Evolutionary conservation across 2,113 vertebrate species (phyloP).

Genomic region (Manacus vitellinus): DNA sequence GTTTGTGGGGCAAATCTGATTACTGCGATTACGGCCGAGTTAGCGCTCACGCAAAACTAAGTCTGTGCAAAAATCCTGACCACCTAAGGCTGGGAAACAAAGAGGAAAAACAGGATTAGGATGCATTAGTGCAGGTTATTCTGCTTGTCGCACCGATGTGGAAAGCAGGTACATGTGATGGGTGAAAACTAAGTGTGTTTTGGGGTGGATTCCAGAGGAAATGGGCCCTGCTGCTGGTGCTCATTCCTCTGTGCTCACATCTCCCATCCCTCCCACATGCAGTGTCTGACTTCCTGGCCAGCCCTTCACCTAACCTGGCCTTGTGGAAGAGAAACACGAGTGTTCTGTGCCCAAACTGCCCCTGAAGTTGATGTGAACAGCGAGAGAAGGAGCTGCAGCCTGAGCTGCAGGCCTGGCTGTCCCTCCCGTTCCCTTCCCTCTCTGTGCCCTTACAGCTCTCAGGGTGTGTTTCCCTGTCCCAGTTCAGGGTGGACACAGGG

Average conservation of each 20-base stretch:
- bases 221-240: rapidly evolving
- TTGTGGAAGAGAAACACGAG: background rate
- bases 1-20: conserved; percentile 43
- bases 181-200: background rate
- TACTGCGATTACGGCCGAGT: conserved; percentile 33
- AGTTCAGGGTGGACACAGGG: background rate
- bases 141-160: background rate
- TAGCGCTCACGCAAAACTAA: background rate
- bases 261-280: background rate
- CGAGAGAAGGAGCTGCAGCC: background rate
- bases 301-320: rapidly evolving
- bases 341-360: background rate
- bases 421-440: rapidly evolving
- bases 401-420: rapidly evolving
- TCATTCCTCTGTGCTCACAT: rapidly evolving
- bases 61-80: background rate
- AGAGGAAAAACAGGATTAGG: conserved; percentile 52
- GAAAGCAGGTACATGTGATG: conserved; percentile 34
- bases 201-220: background rate
- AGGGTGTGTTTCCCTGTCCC: rapidly evolving
- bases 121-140: conserved; percentile 51
- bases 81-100: conserved; percentile 20
- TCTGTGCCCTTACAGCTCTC: rapidly evolving
- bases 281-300: rapidly evolving
- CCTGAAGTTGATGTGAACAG: rapidly evolving